A percentile compares a stretch with the other conserved stretches of the same genome.
phyloP scores from a whole-genome alignment of 2,888 invertebrate genomes.

The Bugula neritina region DNA sequence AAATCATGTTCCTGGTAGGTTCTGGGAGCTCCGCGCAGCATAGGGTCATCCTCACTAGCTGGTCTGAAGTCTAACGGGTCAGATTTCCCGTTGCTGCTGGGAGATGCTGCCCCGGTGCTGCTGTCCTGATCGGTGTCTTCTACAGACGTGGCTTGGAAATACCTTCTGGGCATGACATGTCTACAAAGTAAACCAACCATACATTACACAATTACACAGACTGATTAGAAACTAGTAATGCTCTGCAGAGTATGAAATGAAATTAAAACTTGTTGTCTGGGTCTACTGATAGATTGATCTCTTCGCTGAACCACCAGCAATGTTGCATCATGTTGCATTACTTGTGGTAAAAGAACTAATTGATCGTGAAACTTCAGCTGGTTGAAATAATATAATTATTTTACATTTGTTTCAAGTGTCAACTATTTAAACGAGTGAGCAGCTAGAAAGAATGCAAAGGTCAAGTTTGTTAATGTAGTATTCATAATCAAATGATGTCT shows the following conservation, averaged over 20 bases:
- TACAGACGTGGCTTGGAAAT: not conserved
- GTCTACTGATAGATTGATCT: too few relatives aligned
- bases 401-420: not conserved
- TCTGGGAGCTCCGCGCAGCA: not conserved
- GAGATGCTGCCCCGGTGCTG: not conserved
- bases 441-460: not conserved
- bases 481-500: not conserved
- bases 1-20: slow-evolving; percentile 12
- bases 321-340: too few relatives aligned
- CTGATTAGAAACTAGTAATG: too few relatives aligned
- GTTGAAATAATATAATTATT: not conserved
- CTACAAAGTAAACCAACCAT: not conserved
- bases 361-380: too few relatives aligned
- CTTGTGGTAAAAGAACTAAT: too few relatives aligned
- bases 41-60: slow-evolving; percentile 2
- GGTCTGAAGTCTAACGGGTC: slow-evolving; percentile 14
- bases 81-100: slow-evolving; percentile 7
- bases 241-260: too few relatives aligned
- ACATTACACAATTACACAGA: too few relatives aligned
- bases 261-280: too few relatives aligned
- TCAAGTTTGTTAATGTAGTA: not conserved
- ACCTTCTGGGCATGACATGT: not conserved
- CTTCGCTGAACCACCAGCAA: too few relatives aligned
- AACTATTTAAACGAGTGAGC: not conserved
- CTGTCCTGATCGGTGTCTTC: not conserved